Evolutionary conservation across 2,113 vertebrate genomes (phyloP), one percentile per base, ranked within the genome.

Genomic region (Columba janthina): DNA sequence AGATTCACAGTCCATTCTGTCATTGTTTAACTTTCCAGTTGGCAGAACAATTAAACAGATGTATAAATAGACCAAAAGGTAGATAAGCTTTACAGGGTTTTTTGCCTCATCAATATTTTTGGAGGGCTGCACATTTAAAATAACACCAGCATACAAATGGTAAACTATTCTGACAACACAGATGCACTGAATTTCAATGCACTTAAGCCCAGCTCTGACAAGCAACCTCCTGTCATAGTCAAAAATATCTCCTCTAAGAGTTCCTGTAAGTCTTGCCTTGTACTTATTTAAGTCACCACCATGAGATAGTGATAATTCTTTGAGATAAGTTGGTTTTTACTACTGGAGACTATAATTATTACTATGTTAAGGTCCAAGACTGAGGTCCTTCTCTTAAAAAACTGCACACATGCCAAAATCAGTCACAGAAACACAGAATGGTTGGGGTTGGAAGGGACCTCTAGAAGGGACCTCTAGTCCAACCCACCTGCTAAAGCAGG

Each of bases 1-100:
- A 90, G 70, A 96, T 90, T 88, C 75, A 69, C 88, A 92, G 76
- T 28, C 86, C 58, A 48, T 89, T 93, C 85, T 95, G 88, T 95
- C 94, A 91, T 66, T 94, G 82, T 90, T 96, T 94, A 95, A 91
- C 78, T 84, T 91, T 91, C 74, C 12, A 3, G 21, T 40, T 94
- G 85, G 67, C 62, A 96, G 92, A 94, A 90, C 66, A 83, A 86
- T 75, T 91, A 61, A 84, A 61, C 28, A 79, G 26, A 76, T 36
- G 46, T 70, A 81, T 67, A 67, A 93, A 89, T 94, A 92, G 75
- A 73, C 80, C 64, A 91, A 93, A 89, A 62, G 56, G 70, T 57
- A 91, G 84, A 79, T 84, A 93, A 89, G 69, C 74, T 94, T 86
- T 71, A 74, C 25, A 69, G 67, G 26, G 14, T 5, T 22, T 29